Base-by-base conservation (phyloP, 1,140 invertebrate species). In the Drosophila pandora region DNA sequence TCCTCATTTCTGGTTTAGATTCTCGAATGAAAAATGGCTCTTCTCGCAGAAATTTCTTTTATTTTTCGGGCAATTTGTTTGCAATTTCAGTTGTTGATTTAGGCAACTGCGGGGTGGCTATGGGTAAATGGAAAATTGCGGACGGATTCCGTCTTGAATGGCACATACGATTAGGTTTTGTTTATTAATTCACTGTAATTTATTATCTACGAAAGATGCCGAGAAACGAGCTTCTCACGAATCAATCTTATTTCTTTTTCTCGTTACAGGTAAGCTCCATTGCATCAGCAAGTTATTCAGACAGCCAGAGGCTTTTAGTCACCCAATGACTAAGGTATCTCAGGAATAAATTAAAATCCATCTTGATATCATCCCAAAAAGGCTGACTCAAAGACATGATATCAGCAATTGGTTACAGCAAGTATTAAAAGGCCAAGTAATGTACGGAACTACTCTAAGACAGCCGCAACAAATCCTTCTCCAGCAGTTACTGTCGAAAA, bases 21-120 rank as follows among this genome's bases (percentile, higher is more conserved):
- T 81, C 80, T 71, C 47, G 64, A 72, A 67, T 76, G 78, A 76
- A 70, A 80, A 59, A 70, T 75, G 50, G 69, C 28, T 53, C 76
- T 56, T 43, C 34, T 61, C 72, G 63, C 47, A 32, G 34, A 39
- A 69, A 58, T 78, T 82, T 85, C 61, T 55, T 70, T 43, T 21
- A 17, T 21, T 76, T 64, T 63, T 61, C 12, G 13, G 13, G 32
- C 78, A 87, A 85, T 85, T 85, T 85, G 79, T 82, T 82, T 69
- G 75, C 83, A 79, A 87, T 87, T 87, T 88, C 49, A 54, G 25
- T 67, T 79, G 81, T 85, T 84, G 80, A 84, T 85, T 84, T 85
- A 85, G 76, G 80, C 63, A 28, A 34, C 68, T 62, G 49, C 28
- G 65, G 69, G 55, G 56, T 61, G 61, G 41, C 30, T 69, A n/a